Base-by-base conservation (phyloP, 2,797 vertebrate species). In the Amblyopsis hoosieri region DNA sequence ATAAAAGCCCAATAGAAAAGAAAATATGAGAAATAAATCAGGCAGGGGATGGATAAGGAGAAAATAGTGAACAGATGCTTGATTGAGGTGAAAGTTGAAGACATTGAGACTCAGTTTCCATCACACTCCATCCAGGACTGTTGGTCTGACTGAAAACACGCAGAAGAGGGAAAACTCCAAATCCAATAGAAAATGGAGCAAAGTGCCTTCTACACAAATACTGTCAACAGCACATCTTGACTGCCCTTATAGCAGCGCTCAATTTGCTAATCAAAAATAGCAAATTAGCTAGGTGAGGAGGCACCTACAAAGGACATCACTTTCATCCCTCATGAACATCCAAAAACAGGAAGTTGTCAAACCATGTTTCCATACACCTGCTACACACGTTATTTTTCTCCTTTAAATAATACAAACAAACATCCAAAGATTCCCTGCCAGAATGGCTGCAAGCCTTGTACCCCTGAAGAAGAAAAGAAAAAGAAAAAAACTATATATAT, bases 71-170 rank as follows among this genome's bases (percentile, higher is more conserved):
- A 62, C 12, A 60, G 17, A 60, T n/a, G 58, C 53, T 47, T 53
- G 74, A 81, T 29, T 70, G 73, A 82, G 69, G 74, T 60, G 14
- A 71, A 74, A 3, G 65, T 60, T 64, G 66, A 77, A 82, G 72
- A 78, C 60, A 54, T 45, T 33, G 74, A 76, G 78, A 76, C 76
- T 81, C 76, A 76, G 63, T 53, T 62, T 67, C 54, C 63, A 17
- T 66, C 59, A 73, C 64, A 54, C 47, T 37, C n/a, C 61, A 52
- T 37, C n/a, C 61, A 52, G 59, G 13, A 49, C 55, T 14, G 59
- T 54, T 60, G 48, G 63, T 60, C 46, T 13, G 54, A 65, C 45
- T 17, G n/a, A 31, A 19, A 42, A 37, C 61, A 52, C 57, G 13
- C 64, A 17, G 31, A 23, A 50, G 47, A 52, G 19, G 61, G n/a